Base-by-base conservation (phyloP, 2,888 invertebrate genomes). In the Phlogophora meticulosa region DNA sequence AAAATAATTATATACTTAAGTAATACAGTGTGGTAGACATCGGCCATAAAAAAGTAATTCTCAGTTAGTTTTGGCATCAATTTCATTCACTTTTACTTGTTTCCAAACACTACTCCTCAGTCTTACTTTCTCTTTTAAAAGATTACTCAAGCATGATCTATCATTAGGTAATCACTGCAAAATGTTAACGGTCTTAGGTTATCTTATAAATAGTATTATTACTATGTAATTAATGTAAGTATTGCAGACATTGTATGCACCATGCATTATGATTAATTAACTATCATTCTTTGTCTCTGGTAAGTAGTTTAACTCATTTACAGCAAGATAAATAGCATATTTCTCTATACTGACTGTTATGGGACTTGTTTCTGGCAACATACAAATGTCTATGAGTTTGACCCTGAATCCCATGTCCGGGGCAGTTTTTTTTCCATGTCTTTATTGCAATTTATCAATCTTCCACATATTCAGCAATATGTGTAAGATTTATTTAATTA, bases 121-220 rank as follows among this genome's bases (percentile, higher is more conserved):
- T n/a, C 9, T 7, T 22, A 52, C 76, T 72, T 71, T 71, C 57
- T 10, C 75, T 71, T 68, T 58, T 24, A 53, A 58, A 1, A 32
- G 15, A 46, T 57, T 48, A 40, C 46, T 48, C 52, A 53, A 68
- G 42, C 46, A 3, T 53, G 40, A 67, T 10, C 15, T 0, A 2
- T 48, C 10, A 17, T 73, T 65, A 73, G 2, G 24, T 69, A 65
- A 69, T 43, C 36, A 53, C 15, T 22, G 34, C 20, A 17, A 36
- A 22, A 53, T 28, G 28, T 52, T n/a, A 32, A 63, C 46, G 32
- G 42, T 43, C 42, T 42, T 24, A 49, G 13, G 52, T 38, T 69
- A 53, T 38, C 28, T 42, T n/a, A 22, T 20, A 22, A 24, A 52
- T 52, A 10, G 11, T 22, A 24, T 64, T 0, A 28, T 13, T 7